Conservation (phyloP, 2,797 vertebrate genomes). For the Platyrinchus mystaceus region DNA sequence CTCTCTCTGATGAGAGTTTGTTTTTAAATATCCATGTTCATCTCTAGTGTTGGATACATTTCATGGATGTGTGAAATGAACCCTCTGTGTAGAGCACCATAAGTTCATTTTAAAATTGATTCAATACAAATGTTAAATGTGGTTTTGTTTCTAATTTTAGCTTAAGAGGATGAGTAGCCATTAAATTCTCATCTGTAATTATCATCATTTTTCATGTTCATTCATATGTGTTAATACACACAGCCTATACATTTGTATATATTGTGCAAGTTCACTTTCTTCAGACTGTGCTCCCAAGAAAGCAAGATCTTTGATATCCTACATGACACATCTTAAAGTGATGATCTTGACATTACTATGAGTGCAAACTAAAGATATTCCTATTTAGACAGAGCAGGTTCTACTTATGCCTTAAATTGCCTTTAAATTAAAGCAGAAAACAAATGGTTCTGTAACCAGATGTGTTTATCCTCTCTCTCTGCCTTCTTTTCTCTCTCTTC, state of each 20-base stretch:
- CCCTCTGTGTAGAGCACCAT: neutral
- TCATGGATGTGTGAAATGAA: constrained; percentile 11
- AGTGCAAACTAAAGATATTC: constrained; percentile 18
- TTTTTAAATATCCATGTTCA: constrained; percentile 1
- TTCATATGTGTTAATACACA: neutral
- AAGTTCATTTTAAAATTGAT: neutral
- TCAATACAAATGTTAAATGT: neutral
- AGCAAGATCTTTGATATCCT: neutral
- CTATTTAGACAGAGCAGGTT: constrained; percentile 23
- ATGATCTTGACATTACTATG: neutral
- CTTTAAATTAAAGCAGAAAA: constrained; percentile 33
- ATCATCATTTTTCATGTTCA: neutral
- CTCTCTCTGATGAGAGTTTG: neutral
- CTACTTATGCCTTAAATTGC: constrained; percentile 1
- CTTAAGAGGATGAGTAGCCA: neutral
- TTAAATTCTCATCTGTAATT: neutral
- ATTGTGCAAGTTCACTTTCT: neutral
- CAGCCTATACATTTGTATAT: neutral
- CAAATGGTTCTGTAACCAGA: neutral
- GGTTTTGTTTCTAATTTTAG: neutral
- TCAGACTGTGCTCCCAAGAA: neutral
- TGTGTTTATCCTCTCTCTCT: neutral
- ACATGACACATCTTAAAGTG: neutral
- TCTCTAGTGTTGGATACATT: neutral
- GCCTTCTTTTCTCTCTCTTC: neutral